Base-by-base conservation (phyloP, 2,113 vertebrate genomes). In the Apteryx owenii region DNA sequence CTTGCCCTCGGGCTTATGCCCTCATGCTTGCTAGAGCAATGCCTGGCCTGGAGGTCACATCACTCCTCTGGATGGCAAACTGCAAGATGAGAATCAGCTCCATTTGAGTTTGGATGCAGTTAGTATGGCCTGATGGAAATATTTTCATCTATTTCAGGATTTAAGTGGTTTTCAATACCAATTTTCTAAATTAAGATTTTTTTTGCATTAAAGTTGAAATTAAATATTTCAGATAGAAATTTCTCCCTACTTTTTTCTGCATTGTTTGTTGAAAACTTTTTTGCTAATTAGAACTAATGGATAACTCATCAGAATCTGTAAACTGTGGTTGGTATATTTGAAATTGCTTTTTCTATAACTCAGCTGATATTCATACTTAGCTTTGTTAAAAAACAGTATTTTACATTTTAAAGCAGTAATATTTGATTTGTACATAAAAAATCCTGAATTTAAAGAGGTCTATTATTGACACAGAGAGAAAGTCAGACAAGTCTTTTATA, bases 1-100 rank as follows among this genome's bases (percentile, higher is more conserved):
- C 29, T 71, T 46, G 5, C 5, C 5, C 20, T 22, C 46, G 21
- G 26, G 31, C 10, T 76, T 23, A 12, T 40, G 5, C 25, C 33
- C 28, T 10, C 0, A 1, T 0, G 0, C 23, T 82, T 18, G 5
- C 5, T 1, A 21, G 38, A 38, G 78, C 44, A 50, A 4, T 18
- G 10, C 3, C 1, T 25, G n/a, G 15, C 19, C 53, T n/a, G 3
- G 7, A 26, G 53, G 9, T 4, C 18, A 22, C 0, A 0, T 6
- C 1, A 0, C 4, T 53, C 7, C 7, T 28, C 54, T 65, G 38
- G 3, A 11, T 42, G 16, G 13, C 36, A 65, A 36, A 23, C 3
- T 38, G 29, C 11, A 92, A 84, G 18, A 33, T 7, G 82, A 51
- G 16, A 80, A 40, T 40, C 22, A 54, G 6, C 13, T 69, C 16